Conservation (phyloP, 1,140 invertebrate species). For the Schlechtendalia chinensis region DNA sequence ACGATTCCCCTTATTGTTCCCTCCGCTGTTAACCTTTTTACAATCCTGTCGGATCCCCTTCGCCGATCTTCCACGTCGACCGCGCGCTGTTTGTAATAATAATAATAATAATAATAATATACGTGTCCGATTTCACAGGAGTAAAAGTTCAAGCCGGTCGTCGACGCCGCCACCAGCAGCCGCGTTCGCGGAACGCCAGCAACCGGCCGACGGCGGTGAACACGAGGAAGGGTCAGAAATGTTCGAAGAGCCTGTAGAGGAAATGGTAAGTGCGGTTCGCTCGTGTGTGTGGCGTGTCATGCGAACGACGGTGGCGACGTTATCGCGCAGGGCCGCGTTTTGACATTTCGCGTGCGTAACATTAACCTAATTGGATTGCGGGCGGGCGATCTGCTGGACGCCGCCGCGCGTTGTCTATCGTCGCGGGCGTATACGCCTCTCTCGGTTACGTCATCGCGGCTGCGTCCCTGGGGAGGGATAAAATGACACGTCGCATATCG, state of each 20-base stretch:
- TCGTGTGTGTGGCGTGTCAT: too few relatives aligned
- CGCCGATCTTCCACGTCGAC: too few relatives aligned
- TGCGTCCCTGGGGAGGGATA: constrained; percentile 3
- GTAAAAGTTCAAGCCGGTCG: constrained; percentile 41
- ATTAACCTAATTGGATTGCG: constrained; percentile 45
- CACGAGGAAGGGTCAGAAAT: constrained; percentile 43
- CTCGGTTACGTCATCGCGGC: constrained; percentile 23
- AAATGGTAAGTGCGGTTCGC: constrained; percentile 7
- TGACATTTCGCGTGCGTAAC: constrained; percentile 41
- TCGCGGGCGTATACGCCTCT: constrained; percentile 39
- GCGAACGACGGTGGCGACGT: too few relatives aligned
- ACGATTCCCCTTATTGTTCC: too few relatives aligned
- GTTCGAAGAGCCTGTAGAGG: constrained; percentile 43
- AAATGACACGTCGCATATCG: constrained; percentile 5
- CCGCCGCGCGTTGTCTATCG: too few relatives aligned
- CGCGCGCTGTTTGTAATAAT: too few relatives aligned
- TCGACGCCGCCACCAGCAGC: constrained; percentile 30
- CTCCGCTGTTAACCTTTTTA: too few relatives aligned
- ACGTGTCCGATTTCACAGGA: not conserved
- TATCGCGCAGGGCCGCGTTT: constrained; percentile 23
- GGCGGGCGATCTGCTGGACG: not conserved
- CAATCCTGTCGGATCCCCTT: too few relatives aligned
- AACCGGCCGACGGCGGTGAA: not conserved
- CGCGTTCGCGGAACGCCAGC: constrained; percentile 28
- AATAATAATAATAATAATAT: too few relatives aligned